Conservation (phyloP, 2,113 vertebrate genomes). For the Marmota monax region DNA sequence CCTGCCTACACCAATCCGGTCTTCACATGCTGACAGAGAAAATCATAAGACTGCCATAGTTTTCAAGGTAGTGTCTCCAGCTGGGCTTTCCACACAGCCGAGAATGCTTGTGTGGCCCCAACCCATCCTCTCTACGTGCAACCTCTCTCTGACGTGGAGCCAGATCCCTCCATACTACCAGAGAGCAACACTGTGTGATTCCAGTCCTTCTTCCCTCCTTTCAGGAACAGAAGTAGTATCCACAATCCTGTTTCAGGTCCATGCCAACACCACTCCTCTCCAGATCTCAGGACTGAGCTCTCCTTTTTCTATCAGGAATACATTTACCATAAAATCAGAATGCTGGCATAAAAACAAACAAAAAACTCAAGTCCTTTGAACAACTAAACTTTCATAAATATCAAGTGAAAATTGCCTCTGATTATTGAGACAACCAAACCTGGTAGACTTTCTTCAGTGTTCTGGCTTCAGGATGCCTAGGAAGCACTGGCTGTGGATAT, state of each 20-base stretch:
- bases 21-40: background rate
- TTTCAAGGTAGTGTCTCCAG: background rate
- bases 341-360: background rate
- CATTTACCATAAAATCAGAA: background rate
- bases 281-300: too few species aligned
- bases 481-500: background rate
- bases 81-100: background rate
- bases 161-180: too few species aligned
- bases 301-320: background rate
- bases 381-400: background rate
- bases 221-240: too few species aligned
- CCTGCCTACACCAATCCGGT: background rate
- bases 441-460: background rate
- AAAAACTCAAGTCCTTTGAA: background rate
- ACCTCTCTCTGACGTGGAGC: too few species aligned
- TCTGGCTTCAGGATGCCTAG: background rate
- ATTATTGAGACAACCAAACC: background rate
- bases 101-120: too few species aligned
- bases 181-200: too few species aligned
- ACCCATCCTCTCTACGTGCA: too few species aligned
- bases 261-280: too few species aligned
- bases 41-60: background rate
- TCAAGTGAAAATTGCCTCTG: background rate
- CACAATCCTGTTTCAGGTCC: too few species aligned
- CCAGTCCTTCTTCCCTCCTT: too few species aligned